These are phyloP conservation scores for Ptychochromis oligacanthus DNA, from an alignment of 2,113 vertebrate species.

Conservation along the genomic window DNA sequence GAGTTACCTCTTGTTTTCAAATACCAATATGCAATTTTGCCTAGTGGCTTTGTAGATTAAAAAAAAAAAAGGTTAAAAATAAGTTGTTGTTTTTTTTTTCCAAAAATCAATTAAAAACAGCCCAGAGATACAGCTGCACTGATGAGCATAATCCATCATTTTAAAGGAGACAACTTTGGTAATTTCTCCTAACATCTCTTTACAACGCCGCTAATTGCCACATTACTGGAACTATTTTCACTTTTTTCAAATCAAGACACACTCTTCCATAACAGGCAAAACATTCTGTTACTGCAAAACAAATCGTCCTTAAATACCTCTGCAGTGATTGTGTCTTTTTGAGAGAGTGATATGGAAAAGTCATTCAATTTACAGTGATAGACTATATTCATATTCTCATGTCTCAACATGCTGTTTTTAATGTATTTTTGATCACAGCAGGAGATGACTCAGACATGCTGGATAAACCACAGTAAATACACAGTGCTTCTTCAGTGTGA, in stretches of 20 bases:
- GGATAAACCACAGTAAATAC: slow-evolving; percentile 26
- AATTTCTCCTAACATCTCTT: slow-evolving; percentile 18
- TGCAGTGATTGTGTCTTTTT: neutral
- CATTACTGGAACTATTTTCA: slow-evolving; percentile 12
- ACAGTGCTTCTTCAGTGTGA: neutral
- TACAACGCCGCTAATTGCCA: slow-evolving; percentile 12
- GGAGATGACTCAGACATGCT: slow-evolving; percentile 33
- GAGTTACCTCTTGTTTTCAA: neutral
- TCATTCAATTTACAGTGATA: slow-evolving; percentile 19
- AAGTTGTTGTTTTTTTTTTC: slow-evolving; percentile 15
- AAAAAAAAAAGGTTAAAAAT: neutral
- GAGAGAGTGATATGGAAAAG: neutral
- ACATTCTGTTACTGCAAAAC: neutral
- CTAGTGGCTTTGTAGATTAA: neutral
- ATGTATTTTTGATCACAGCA: slow-evolving; percentile 31
- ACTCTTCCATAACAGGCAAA: neutral
- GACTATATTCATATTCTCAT: slow-evolving; percentile 37
- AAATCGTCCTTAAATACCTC: neutral
- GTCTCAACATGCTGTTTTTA: neutral
- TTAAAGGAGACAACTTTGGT: slow-evolving; percentile 34
- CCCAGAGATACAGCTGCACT: slow-evolving; percentile 25
- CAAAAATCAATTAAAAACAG: slow-evolving; percentile 29
- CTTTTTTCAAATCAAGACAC: neutral
- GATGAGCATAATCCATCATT: slow-evolving; percentile 36
- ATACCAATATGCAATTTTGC: neutral